Evolutionary conservation across 2,113 vertebrate genomes (phyloP).

Genomic region (Ammodytes dubius): DNA sequence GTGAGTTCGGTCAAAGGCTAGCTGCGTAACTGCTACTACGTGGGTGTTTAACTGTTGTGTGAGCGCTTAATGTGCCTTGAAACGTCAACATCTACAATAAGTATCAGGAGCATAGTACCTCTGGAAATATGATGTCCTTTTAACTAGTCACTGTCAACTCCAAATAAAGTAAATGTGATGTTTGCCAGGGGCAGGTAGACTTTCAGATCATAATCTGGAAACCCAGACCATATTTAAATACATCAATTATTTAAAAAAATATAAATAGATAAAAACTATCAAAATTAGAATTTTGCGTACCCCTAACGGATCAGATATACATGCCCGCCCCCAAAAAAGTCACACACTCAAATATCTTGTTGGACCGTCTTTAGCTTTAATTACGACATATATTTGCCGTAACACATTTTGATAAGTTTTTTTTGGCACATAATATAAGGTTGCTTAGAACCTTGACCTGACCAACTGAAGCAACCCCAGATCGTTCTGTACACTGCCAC

Average conservation of each 20-base stretch:
- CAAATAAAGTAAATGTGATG: background rate
- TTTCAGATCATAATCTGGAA: background rate
- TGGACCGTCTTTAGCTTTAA: no score
- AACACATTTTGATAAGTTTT: no score
- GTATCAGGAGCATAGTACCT: background rate
- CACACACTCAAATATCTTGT: no score
- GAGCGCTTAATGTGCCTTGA: slow-evolving; percentile 17
- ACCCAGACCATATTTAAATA: background rate
- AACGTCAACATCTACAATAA: background rate
- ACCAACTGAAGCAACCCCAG: no score
- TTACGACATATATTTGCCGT: no score
- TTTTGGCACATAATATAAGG: no score
- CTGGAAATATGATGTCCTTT: background rate
- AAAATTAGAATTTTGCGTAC: background rate
- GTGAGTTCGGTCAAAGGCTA: background rate
- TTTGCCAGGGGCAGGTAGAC: background rate
- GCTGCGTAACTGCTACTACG: slow-evolving; percentile 22
- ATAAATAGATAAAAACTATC: background rate
- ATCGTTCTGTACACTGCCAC: no score
- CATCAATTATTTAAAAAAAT: background rate
- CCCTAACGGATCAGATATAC: background rate
- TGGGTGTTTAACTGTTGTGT: background rate
- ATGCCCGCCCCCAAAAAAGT: no score
- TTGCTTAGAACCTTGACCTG: no score
- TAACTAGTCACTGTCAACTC: slow-evolving; percentile 1